Conservation (phyloP, 1,140 invertebrate species). For the Episyrphus balteatus region DNA sequence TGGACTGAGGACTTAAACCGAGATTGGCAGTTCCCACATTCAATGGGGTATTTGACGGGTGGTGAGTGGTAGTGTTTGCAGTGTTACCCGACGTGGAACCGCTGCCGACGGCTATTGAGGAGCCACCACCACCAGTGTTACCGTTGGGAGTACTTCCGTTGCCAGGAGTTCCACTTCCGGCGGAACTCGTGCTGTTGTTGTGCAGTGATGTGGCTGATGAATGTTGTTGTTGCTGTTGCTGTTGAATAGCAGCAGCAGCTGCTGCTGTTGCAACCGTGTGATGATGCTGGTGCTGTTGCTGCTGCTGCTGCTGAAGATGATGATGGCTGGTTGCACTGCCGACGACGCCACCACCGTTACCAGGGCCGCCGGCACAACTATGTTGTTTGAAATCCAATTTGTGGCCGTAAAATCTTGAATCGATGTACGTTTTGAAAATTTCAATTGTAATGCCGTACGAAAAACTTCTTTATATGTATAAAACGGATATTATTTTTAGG, state of each 20-base stretch:
- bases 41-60: neutral
- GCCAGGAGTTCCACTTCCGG: conserved; percentile 12
- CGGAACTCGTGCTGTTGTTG: conserved; percentile 11
- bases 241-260: neutral
- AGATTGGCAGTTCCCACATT: conserved; percentile 35
- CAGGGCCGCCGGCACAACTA: conserved; percentile 39
- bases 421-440: conserved; percentile 37
- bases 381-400: conserved; percentile 48
- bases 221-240: conserved; percentile 11
- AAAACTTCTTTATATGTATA: conserved; percentile 6
- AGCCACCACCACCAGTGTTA: conserved; percentile 6
- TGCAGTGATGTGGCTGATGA: conserved; percentile 11
- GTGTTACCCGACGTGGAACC: conserved; percentile 15
- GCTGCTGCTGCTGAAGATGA: conserved; percentile 14
- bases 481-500: neutral
- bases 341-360: conserved; percentile 37
- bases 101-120: neutral
- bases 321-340: conserved; percentile 18
- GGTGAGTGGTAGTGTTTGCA: conserved; percentile 13
- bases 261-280: conserved; percentile 5
- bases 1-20: conserved; percentile 42
- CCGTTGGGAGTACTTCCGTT: conserved; percentile 12
- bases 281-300: conserved; percentile 9
- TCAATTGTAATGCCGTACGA: conserved; percentile 32
- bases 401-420: conserved; percentile 38